Conservation (phyloP, 2,113 vertebrate genomes). For the Esox niger region DNA sequence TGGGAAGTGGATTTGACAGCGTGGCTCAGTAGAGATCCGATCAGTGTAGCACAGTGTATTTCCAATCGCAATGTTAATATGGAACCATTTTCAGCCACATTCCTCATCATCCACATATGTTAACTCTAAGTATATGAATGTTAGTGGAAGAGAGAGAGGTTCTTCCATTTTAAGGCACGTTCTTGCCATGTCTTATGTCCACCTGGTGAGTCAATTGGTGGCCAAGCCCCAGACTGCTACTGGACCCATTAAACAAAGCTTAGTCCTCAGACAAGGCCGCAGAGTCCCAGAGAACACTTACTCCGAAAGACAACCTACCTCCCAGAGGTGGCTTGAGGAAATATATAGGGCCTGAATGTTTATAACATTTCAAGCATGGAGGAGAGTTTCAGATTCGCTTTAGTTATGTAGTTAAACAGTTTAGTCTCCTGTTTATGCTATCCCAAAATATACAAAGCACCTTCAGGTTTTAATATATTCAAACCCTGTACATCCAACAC, state of each 20-base stretch:
- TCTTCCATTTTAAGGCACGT: conserved; percentile 62
- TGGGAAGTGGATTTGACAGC: not conserved
- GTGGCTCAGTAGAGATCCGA: not conserved
- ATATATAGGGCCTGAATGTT: conserved; percentile 34
- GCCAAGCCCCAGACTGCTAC: conserved; percentile 54
- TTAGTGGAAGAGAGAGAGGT: conserved; percentile 14
- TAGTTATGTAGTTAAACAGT: conserved; percentile 16
- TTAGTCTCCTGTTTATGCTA: conserved; percentile 19
- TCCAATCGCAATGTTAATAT: no score
- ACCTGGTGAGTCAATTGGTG: conserved; percentile 47
- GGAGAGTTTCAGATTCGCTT: conserved; percentile 15
- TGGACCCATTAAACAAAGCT: conserved; percentile 47
- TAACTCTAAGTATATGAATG: not conserved
- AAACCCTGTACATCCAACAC: conserved; percentile 45
- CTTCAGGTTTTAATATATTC: conserved; percentile 38
- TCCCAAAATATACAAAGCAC: conserved; percentile 50
- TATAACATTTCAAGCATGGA: conserved; percentile 47
- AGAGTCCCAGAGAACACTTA: conserved; percentile 41
- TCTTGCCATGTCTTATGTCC: conserved; percentile 42
- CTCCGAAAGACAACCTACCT: conserved; percentile 5
- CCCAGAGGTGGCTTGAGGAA: conserved; percentile 20
- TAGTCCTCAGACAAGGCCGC: conserved; percentile 62
- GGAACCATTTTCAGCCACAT: not conserved
- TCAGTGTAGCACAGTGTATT: no score
- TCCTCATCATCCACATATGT: not conserved